phyloP scores from a whole-genome alignment of 2,113 vertebrate species.

The Oreochromis spilurus region DNA sequence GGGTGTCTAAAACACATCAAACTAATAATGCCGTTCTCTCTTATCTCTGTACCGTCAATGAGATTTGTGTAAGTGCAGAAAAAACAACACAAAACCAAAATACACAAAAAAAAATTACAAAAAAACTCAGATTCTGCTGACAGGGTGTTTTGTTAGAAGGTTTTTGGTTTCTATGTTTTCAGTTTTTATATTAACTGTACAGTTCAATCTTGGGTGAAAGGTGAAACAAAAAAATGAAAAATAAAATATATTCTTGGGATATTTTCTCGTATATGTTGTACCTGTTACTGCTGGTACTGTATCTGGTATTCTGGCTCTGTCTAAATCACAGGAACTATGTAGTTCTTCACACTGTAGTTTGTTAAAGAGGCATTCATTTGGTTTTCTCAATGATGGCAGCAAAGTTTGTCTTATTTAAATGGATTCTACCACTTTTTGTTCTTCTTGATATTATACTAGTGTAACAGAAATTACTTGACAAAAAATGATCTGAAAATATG shows the following conservation, averaged over 20 bases:
- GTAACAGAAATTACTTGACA: conserved; percentile 74
- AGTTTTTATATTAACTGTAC: conserved; percentile 78
- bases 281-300: conserved; percentile 78
- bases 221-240: conserved; percentile 38
- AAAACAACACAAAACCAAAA: conserved; percentile 28
- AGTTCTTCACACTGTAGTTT: conserved; percentile 68
- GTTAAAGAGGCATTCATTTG: conserved; percentile 53
- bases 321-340: conserved; percentile 69
- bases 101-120: background rate
- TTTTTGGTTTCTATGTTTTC: conserved; percentile 75
- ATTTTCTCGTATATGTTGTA: conserved; percentile 77
- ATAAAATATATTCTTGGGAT: conserved; percentile 46
- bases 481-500: conserved; percentile 71
- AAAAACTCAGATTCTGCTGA: conserved; percentile 59
- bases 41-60: conserved; percentile 52
- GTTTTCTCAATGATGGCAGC: conserved; percentile 69
- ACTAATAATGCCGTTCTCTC: conserved; percentile 23
- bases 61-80: conserved; percentile 62
- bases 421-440: conserved; percentile 76
- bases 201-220: conserved; percentile 63
- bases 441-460: conserved; percentile 77
- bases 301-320: conserved; percentile 72
- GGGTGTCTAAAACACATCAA: conserved; percentile 32
- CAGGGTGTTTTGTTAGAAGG: conserved; percentile 79
- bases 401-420: conserved; percentile 75